These are phyloP conservation scores for Sympetrum striolatum DNA, from an alignment of 2,888 invertebrate species.

Conservation along the genomic window DNA sequence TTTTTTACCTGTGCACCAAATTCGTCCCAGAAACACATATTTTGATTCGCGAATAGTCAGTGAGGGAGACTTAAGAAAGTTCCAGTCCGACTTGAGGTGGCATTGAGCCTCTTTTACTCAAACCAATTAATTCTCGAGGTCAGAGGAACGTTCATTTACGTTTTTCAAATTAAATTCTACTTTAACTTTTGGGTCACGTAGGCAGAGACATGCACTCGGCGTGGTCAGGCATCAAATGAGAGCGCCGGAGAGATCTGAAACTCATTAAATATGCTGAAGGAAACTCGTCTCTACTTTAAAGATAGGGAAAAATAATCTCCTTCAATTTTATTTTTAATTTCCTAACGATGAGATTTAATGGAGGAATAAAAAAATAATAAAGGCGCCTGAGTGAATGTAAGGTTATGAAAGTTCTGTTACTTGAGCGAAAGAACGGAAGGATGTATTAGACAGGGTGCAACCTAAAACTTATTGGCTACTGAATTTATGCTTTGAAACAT, in stretches of 20 bases:
- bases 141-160: slow-evolving; percentile 15
- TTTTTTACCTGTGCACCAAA: not conserved
- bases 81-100: not conserved
- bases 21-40: not conserved
- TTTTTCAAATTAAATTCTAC: slow-evolving; percentile 34
- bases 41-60: not conserved
- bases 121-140: slow-evolving; percentile 35
- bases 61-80: not conserved
- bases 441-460: no score
- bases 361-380: no score
- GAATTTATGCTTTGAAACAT: no score
- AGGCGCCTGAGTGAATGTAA: no score
- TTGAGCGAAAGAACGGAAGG: no score
- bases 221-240: slow-evolving; percentile 36
- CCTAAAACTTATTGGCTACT: no score
- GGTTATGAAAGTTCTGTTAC: no score
- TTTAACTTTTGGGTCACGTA: slow-evolving; percentile 27
- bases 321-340: no score
- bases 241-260: not conserved
- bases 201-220: not conserved
- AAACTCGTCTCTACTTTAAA: not conserved
- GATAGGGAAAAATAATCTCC: not conserved
- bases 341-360: no score
- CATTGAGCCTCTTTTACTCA: not conserved
- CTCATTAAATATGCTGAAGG: not conserved